These are phyloP conservation scores for Galleria mellonella DNA, from an alignment of 1,140 invertebrate genomes.

Conservation along the genomic window DNA sequence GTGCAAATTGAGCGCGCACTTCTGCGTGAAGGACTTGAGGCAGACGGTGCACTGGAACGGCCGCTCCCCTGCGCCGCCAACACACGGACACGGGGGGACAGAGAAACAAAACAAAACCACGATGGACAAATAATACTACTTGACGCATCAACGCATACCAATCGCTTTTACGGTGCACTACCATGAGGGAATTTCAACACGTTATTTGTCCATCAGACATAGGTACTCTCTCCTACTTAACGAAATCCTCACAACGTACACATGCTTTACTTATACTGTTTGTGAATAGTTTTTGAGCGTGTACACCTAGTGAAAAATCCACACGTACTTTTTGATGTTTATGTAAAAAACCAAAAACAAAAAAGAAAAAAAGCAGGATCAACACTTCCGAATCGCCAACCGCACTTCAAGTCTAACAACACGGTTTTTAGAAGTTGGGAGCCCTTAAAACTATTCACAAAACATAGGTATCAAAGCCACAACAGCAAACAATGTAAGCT, in stretches of 20 bases:
- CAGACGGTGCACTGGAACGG: slow-evolving; percentile 80
- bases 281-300: slow-evolving; percentile 76
- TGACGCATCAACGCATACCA: slow-evolving; percentile 22
- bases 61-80: slow-evolving; percentile 76
- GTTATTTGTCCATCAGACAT: slow-evolving; percentile 69
- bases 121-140: slow-evolving; percentile 73
- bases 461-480: slow-evolving; percentile 64
- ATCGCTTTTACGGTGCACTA: slow-evolving; percentile 28
- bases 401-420: slow-evolving; percentile 17
- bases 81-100: slow-evolving; percentile 57
- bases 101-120: slow-evolving; percentile 73
- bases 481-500: slow-evolving; percentile 32
- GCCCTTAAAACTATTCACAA: slow-evolving; percentile 74
- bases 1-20: slow-evolving; percentile 78
- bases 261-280: slow-evolving; percentile 69
- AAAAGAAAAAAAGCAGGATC: slow-evolving; percentile 7
- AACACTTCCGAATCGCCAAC: slow-evolving; percentile 55
- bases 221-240: slow-evolving; percentile 56
- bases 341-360: no score
- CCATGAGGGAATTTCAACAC: slow-evolving; percentile 60
- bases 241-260: slow-evolving; percentile 63
- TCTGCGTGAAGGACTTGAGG: slow-evolving; percentile 81
- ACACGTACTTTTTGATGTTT: no score
- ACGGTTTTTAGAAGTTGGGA: slow-evolving; percentile 34
- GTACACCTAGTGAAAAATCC: slow-evolving; percentile 34